Percentiles rank a stretch among this genome's conserved stretches.
These are phyloP conservation scores for Pseudachorutes palmiensis DNA, from an alignment of 1,140 invertebrate genomes.

Conservation along the genomic window DNA sequence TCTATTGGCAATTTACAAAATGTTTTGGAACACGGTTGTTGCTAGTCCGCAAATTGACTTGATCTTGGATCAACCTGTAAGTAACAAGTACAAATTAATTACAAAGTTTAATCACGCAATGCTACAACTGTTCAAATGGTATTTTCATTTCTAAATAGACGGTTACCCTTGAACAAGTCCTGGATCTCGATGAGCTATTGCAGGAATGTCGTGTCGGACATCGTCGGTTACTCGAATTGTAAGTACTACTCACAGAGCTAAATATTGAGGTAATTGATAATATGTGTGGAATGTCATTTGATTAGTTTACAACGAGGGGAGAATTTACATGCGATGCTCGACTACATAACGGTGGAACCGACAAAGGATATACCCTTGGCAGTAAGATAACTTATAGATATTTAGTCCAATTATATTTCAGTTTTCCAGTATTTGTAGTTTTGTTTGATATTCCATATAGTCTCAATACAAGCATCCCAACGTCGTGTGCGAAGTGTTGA, in stretches of 20 bases:
- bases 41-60: conserved; percentile 30
- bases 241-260: conserved; percentile 47
- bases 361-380: conserved; percentile 51
- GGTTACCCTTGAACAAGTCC: conserved; percentile 76
- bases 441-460: conserved; percentile 48
- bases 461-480: conserved; percentile 82
- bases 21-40: conserved; percentile 32
- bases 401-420: conserved; percentile 1
- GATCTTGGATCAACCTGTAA: conserved; percentile 31
- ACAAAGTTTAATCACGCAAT: neutral
- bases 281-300: conserved; percentile 2
- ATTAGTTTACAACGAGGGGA: conserved; percentile 75
- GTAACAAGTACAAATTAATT: conserved; percentile 11
- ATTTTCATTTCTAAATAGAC: conserved; percentile 60
- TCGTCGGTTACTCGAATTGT: conserved; percentile 85
- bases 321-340: conserved; percentile 74
- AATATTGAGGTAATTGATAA: neutral
- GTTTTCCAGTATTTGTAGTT: neutral
- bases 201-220: conserved; percentile 92
- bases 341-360: conserved; percentile 76
- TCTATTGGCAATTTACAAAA: too few relatives aligned
- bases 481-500: conserved; percentile 87
- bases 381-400: conserved; percentile 20
- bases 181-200: conserved; percentile 90
- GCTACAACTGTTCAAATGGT: neutral